Percentiles rank a stretch among this genome's conserved stretches.
phyloP scores from a whole-genome alignment of 2,888 invertebrate species.

The Bimastos eiseni region DNA sequence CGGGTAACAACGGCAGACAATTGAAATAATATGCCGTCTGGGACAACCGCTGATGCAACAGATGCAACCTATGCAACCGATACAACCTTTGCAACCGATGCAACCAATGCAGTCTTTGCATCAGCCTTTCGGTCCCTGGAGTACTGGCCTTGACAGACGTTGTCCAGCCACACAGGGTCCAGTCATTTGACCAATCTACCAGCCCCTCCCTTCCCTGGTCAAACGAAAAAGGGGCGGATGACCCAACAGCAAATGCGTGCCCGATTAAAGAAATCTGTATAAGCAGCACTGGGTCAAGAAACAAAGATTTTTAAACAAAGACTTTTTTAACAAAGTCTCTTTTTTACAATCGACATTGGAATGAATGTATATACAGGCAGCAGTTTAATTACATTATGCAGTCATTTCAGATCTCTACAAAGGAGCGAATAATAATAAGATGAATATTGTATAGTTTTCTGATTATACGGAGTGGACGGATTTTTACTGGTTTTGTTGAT shows the following conservation, averaged over 20 bases:
- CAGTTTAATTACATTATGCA: no score
- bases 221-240: not conserved
- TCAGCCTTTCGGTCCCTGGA: not conserved
- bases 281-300: no score
- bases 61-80: not conserved
- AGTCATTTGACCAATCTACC: not conserved
- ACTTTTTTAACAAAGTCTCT: no score
- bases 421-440: no score
- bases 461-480: not conserved
- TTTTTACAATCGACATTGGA: no score
- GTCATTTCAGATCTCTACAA: no score
- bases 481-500: not conserved
- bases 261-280: not conserved
- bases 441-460: not conserved
- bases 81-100: no score
- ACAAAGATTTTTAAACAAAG: no score
- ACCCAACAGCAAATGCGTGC: not conserved
- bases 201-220: slow-evolving; percentile 4
- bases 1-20: not conserved
- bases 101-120: not conserved
- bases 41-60: not conserved
- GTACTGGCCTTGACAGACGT: not conserved
- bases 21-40: not conserved
- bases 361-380: no score
- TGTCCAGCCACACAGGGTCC: not conserved